Percentiles rank a stretch among this genome's conserved stretches.
phyloP scores from a whole-genome alignment of 2,797 vertebrate genomes.

The Microctenopoma lineatum region DNA sequence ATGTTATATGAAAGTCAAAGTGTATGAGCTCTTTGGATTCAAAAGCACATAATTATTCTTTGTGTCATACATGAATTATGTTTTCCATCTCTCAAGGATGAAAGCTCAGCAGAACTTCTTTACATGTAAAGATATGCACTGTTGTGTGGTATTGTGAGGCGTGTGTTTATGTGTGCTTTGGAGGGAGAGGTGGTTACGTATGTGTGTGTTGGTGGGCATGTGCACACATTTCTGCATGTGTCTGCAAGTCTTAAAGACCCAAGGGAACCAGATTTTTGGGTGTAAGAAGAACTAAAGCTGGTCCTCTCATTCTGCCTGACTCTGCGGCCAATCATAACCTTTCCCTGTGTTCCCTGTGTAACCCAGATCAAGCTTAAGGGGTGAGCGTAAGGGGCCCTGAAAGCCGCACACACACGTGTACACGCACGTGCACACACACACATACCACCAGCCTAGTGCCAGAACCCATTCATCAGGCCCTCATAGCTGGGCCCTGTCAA shows the following conservation, averaged over 20 bases:
- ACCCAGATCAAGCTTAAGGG: conserved; percentile 46
- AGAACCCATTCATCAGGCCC: conserved; percentile 90
- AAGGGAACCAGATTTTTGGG: conserved; percentile 41
- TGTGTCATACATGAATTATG: conserved; percentile 64
- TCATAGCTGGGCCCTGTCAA: conserved; percentile 87
- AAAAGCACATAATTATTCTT: conserved; percentile 51
- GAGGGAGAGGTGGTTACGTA: background rate
- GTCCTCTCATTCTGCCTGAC: conserved; percentile 56
- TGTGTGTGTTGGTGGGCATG: conserved; percentile 17
- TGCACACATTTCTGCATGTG: conserved; percentile 36
- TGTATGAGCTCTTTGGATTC: conserved; percentile 40
- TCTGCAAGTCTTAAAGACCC: conserved; percentile 8
- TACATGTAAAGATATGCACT: conserved; percentile 22
- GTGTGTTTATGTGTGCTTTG: conserved; percentile 14
- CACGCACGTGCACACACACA: conserved; percentile 27
- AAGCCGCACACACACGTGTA: conserved; percentile 31
- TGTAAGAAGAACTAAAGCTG: conserved; percentile 57
- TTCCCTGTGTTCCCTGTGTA: conserved; percentile 50
- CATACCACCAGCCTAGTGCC: conserved; percentile 78
- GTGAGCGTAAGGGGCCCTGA: conserved; percentile 27
- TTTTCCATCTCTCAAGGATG: conserved; percentile 51
- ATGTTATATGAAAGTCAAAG: conserved; percentile 26
- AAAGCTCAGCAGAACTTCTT: conserved; percentile 41
- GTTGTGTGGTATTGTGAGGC: conserved; percentile 7
- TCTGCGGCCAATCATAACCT: conserved; percentile 64